Evolutionary conservation across 2,113 vertebrate genomes (phyloP).

Genomic region (mouse (Mus musculus)): GRCm39 chr5:70752001-70752500

Average conservation of each 20-base stretch:
- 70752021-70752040: background rate
- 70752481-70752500: slow-evolving; percentile 85
- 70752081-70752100: background rate
- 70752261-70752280: slow-evolving; percentile 23
- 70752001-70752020: background rate
- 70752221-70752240: background rate
- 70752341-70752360: slow-evolving; percentile 66
- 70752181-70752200: background rate
- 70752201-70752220: background rate
- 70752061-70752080: background rate
- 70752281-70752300: slow-evolving; percentile 45
- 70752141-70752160: background rate
- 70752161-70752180: background rate
- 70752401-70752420: slow-evolving; percentile 87
- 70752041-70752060: background rate
- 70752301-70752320: slow-evolving; percentile 60
- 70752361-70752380: slow-evolving; percentile 77
- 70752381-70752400: slow-evolving; percentile 86
- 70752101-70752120: background rate
- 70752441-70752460: slow-evolving; percentile 83
- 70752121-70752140: background rate
- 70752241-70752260: slow-evolving; percentile 37
- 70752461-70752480: slow-evolving; percentile 85
- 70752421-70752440: slow-evolving; percentile 82
- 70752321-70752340: slow-evolving; percentile 56